phyloP scores from a whole-genome alignment of 2,888 invertebrate genomes.

The Macaria notata region DNA sequence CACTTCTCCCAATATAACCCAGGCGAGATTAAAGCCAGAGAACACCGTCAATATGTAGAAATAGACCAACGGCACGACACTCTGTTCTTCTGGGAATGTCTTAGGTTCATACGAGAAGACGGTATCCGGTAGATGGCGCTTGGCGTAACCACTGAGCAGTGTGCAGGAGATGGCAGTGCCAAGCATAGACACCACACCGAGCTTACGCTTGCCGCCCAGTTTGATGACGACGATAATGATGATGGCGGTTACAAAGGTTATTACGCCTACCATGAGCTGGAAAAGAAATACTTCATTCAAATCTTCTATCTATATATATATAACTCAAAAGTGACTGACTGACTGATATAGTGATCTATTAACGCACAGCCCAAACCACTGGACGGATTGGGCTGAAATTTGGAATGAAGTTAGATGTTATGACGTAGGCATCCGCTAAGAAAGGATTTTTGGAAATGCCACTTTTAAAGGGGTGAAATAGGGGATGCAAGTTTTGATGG shows the following conservation, averaged over 20 bases:
- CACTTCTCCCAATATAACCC: slow-evolving; percentile 81
- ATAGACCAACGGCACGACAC: slow-evolving; percentile 61
- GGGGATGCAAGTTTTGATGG: too few species aligned
- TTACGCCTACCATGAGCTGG: slow-evolving; percentile 73
- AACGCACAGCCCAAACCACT: too few species aligned
- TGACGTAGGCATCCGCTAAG: too few species aligned
- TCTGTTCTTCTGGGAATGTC: slow-evolving; percentile 64
- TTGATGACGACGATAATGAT: slow-evolving; percentile 66
- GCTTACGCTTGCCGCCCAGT: slow-evolving; percentile 71
- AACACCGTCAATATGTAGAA: slow-evolving; percentile 66
- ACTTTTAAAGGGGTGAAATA: too few species aligned
- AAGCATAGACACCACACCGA: slow-evolving; percentile 67
- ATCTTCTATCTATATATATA: too few species aligned
- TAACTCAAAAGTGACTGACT: too few species aligned
- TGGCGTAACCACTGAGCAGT: slow-evolving; percentile 70
- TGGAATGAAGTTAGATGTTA: too few species aligned
- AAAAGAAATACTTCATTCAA: background rate
- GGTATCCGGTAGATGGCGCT: slow-evolving; percentile 48
- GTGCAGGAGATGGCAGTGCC: slow-evolving; percentile 64
- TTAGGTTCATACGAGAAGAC: slow-evolving; percentile 69
- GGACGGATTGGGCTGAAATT: too few species aligned
- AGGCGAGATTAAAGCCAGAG: slow-evolving; percentile 72
- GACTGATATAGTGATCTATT: too few species aligned
- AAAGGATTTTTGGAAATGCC: too few species aligned
- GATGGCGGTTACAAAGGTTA: slow-evolving; percentile 67